A percentile compares a stretch with the other conserved stretches of the same genome.
These are phyloP conservation scores for Zeugodacus cucurbitae DNA, from an alignment of 1,140 invertebrate genomes.

Conservation along the genomic window DNA sequence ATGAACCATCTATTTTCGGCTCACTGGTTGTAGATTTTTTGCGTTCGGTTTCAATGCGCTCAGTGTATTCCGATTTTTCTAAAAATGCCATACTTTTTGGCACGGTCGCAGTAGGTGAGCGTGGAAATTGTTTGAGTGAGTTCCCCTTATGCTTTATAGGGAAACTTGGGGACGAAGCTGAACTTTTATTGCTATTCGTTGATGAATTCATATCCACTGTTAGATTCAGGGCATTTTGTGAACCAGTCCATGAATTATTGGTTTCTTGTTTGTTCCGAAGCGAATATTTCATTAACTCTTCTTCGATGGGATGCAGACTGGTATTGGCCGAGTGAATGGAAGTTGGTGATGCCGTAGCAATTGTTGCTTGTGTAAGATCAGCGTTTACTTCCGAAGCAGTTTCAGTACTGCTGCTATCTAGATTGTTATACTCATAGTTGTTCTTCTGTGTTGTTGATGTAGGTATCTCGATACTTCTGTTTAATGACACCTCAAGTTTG, in stretches of 20 bases:
- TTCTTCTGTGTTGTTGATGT: constrained; percentile 3
- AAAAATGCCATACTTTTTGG: constrained; percentile 4
- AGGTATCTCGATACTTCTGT: constrained; percentile 39
- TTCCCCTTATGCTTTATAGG: constrained; percentile 49
- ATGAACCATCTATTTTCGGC: background rate
- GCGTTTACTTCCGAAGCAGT: background rate
- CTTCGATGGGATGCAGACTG: background rate
- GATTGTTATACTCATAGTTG: background rate
- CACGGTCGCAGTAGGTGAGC: constrained; percentile 48
- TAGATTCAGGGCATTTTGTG: constrained; percentile 35
- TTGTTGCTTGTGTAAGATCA: background rate
- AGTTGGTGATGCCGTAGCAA: background rate
- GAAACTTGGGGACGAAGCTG: constrained; percentile 53
- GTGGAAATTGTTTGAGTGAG: constrained; percentile 50
- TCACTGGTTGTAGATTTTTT: background rate
- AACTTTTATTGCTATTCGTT: background rate
- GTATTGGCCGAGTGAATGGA: background rate
- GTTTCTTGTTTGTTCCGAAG: background rate
- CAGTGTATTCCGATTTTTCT: constrained; percentile 44
- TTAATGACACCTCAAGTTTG: background rate
- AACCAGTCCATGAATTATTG: background rate
- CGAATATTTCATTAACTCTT: background rate
- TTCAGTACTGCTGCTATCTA: background rate
- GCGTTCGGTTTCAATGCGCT: constrained; percentile 7
- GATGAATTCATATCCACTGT: constrained; percentile 40